Percentiles rank a stretch among this genome's conserved stretches.
These are phyloP conservation scores for Spatula clypeata DNA, from an alignment of 2,797 vertebrate genomes.

Conservation along the genomic window DNA sequence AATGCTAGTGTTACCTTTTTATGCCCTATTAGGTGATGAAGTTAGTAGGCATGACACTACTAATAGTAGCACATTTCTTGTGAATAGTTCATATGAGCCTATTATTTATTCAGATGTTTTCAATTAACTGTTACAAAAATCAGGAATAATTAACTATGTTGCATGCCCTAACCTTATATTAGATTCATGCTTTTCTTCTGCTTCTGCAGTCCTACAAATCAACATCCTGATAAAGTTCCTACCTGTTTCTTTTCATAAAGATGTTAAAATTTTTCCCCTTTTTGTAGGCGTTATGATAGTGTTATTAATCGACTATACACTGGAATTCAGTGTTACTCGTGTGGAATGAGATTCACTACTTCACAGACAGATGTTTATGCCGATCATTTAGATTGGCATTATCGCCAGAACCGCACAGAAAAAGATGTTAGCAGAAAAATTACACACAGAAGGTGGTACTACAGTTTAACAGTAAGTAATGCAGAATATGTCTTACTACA, in stretches of 20 bases:
- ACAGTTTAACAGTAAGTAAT: constrained; percentile 92
- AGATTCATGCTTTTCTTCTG: neutral
- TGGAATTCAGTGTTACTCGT: constrained; percentile 98
- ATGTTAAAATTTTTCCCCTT: neutral
- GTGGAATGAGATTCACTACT: constrained; percentile 97
- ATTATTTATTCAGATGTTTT: neutral
- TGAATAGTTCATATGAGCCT: neutral
- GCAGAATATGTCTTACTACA: neutral
- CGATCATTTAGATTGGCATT: constrained; percentile 99
- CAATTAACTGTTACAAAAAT: neutral
- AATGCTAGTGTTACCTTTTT: accelerated
- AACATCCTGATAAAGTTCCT: neutral
- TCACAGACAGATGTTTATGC: constrained; percentile 97
- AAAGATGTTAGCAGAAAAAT: constrained; percentile 97
- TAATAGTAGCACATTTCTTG: accelerated
- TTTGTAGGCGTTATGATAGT: constrained; percentile 91
- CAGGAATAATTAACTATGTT: neutral
- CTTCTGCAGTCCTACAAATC: neutral
- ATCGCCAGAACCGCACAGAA: constrained; percentile 96
- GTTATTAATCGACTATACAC: constrained; percentile 95
- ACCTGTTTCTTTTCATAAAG: neutral
- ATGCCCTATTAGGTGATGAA: neutral
- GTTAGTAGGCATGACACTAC: neutral
- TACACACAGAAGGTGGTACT: constrained; percentile 98
- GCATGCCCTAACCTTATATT: neutral